Base-by-base conservation (phyloP, 2,113 vertebrate genomes). In the Strigops habroptila region DNA sequence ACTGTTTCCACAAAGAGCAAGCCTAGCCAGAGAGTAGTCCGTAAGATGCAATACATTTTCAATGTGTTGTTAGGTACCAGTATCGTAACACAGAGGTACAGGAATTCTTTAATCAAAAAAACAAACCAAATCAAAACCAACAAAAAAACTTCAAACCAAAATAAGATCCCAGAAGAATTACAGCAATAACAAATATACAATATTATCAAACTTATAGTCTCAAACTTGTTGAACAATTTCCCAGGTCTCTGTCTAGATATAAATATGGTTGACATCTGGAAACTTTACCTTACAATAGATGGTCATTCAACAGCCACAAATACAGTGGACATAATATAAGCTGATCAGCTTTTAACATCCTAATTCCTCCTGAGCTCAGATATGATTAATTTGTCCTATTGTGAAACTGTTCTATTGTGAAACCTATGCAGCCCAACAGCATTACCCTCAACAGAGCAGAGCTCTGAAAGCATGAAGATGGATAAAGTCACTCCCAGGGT, bases 351-450 rank as follows among this genome's bases (percentile, higher is more conserved):
- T 65, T 52, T 82, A 74, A 52, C 11, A 67, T 6, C 27, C 9
- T 53, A 57, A 25, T 35, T 78, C 10, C 41, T 31, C 27, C 7
- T 43, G 39, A 81, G 43, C 33, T 67, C 24, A 43, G 15, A 31
- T 9, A 35, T 3, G 24, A 5, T 46, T 77, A 30, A 49, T 30
- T 62, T 52, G 6, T 52, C 41, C 48, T 31, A 30, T 23, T 17
- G 22, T 11, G 53, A 80, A 91, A 75, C 31, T 37, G 35, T 5
- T 13, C 33, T 23, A 10, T 59, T 59, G 33, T 24, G 33, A 59
- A 35, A 67, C 14, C 27, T 57, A n/a, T 2, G 3, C 52, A 89
- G 55, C 31, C n/a, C 0, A 4, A 23, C 19, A 18, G 7, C 4
- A 6, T 7, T 70, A 77, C 35, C 10, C 46, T 81, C 30, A n/a